Evolutionary conservation across 2,113 vertebrate species (phyloP).

Genomic region (Eudyptes chrysolophus): DNA sequence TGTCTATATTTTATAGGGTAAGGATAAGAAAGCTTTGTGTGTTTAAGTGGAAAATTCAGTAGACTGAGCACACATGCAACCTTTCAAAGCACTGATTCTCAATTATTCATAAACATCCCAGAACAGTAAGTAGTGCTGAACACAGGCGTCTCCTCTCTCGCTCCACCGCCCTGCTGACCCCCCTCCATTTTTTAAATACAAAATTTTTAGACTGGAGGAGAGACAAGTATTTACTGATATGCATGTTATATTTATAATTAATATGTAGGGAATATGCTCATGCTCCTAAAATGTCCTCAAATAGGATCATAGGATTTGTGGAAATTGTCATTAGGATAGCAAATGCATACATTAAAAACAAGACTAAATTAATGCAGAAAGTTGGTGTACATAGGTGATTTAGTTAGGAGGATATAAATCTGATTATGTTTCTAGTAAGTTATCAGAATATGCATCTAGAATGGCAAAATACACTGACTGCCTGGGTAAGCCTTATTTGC

Average conservation of each 20-base stretch:
- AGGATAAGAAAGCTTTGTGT: not conserved
- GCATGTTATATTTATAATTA: not conserved
- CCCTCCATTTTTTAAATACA: not conserved
- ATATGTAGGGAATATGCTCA: not conserved
- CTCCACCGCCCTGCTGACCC: accelerated
- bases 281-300: not conserved
- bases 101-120: not conserved
- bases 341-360: not conserved
- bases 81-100: not conserved
- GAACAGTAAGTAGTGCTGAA: not conserved
- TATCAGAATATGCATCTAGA: not conserved
- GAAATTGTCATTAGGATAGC: not conserved
- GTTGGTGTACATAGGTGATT: not conserved
- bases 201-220: not conserved
- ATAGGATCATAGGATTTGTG: not conserved
- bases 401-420: not conserved
- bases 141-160: not conserved
- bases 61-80: not conserved
- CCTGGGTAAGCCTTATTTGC: not conserved
- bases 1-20: not conserved
- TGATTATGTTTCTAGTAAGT: not conserved
- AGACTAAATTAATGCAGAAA: not conserved
- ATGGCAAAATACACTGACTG: not conserved
- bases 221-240: not conserved
- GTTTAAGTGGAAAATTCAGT: not conserved